Evolutionary conservation across 2,113 vertebrate species (phyloP).

Genomic region (Cisticola juncidis): DNA sequence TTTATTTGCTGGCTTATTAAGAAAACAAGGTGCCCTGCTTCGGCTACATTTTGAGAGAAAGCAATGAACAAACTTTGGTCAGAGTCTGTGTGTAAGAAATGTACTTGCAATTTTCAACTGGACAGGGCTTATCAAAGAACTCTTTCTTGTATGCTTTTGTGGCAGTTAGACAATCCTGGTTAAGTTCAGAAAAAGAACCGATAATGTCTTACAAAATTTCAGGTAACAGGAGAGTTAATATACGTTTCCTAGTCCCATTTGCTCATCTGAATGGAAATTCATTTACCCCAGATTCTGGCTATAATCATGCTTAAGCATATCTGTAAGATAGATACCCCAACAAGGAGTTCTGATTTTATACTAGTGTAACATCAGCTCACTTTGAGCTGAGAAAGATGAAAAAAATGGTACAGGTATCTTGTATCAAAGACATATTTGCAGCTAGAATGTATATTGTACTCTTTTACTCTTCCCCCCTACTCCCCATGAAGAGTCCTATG

Average conservation of each 20-base stretch:
- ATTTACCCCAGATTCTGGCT: neutral
- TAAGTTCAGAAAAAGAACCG: neutral
- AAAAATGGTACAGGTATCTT: neutral
- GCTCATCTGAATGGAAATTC: neutral
- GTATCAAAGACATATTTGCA: neutral
- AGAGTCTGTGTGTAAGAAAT: neutral
- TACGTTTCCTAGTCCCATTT: neutral
- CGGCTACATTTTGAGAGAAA: neutral
- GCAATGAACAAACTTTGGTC: neutral
- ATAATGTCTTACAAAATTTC: neutral
- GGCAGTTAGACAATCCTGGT: neutral
- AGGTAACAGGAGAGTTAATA: neutral
- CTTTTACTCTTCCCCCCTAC: neutral
- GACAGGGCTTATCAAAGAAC: neutral
- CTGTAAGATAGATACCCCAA: accelerated
- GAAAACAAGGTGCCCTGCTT: neutral
- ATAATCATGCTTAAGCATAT: neutral
- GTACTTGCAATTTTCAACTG: neutral
- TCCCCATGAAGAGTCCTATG: neutral
- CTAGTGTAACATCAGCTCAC: neutral
- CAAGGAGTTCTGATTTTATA: neutral
- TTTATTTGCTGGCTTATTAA: neutral
- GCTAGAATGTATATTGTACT: neutral
- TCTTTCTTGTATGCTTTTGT: neutral
- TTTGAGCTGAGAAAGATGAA: neutral